Percentiles rank a stretch among this genome's conserved stretches.
phyloP scores from a whole-genome alignment of 92 coral and sea anemone species.

The Diadumene lineata region DNA sequence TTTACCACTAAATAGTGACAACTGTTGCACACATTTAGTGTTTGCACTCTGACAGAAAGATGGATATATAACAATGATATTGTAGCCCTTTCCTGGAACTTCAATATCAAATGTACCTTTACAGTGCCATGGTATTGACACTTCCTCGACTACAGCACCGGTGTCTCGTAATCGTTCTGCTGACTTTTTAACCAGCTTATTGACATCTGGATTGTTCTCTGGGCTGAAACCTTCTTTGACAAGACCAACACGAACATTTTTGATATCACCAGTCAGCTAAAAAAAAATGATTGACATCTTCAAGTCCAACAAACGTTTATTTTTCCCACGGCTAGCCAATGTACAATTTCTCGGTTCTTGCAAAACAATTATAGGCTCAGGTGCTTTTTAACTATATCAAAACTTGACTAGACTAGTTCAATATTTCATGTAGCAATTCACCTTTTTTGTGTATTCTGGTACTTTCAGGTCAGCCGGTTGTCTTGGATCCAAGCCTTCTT shows the following conservation, averaged over 20 bases:
- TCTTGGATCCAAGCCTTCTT: conserved; percentile 45
- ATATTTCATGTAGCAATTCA: neutral
- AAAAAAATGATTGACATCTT: no score
- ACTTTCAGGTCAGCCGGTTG: conserved; percentile 54
- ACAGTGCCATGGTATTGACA: conserved; percentile 63
- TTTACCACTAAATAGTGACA: no score
- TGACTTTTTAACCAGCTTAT: conserved; percentile 54
- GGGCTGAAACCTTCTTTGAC: conserved; percentile 69
- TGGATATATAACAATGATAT: no score
- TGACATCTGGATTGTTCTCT: conserved; percentile 54
- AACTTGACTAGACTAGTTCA: neutral
- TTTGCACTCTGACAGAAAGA: no score
- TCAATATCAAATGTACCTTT: conserved; percentile 51
- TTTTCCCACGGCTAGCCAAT: no score
- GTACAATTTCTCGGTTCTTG: no score
- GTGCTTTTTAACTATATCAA: neutral
- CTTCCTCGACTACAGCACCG: conserved; percentile 63
- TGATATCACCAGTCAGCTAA: conserved; percentile 65
- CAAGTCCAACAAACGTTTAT: no score
- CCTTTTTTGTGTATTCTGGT: conserved; percentile 52
- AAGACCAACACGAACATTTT: conserved; percentile 53
- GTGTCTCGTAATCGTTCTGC: conserved; percentile 37
- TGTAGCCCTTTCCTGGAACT: no score
- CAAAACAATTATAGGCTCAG: no score
- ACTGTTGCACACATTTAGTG: no score